Evolutionary conservation across 2,888 invertebrate genomes (phyloP).

Genomic region (Ypsolopha scabrella): DNA sequence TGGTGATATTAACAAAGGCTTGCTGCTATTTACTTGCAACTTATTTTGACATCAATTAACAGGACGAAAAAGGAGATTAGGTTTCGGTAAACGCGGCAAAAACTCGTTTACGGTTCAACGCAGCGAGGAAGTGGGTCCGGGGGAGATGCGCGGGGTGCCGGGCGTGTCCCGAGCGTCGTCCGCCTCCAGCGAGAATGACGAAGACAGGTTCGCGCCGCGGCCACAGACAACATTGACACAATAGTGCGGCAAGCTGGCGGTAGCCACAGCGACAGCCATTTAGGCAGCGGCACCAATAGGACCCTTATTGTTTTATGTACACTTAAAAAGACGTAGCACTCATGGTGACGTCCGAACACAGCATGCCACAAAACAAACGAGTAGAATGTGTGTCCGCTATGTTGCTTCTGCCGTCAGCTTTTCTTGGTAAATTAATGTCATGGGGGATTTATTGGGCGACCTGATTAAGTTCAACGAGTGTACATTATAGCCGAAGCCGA

Average conservation of each 20-base stretch:
- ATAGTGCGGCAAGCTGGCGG: constrained; percentile 50
- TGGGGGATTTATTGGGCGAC: no score
- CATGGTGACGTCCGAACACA: constrained; percentile 8
- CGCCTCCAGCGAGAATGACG: constrained; percentile 94
- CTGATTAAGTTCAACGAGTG: background rate
- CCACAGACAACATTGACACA: constrained; percentile 50
- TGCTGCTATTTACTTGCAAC: constrained; percentile 7
- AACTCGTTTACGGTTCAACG: constrained; percentile 98
- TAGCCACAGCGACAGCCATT: background rate
- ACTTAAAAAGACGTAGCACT: no score
- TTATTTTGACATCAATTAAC: constrained; percentile 36
- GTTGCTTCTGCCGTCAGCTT: constrained; percentile 48
- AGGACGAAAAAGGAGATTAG: constrained; percentile 95
- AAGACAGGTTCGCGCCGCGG: constrained; percentile 78
- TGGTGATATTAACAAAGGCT: background rate
- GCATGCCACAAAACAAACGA: constrained; percentile 23
- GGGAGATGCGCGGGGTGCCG: constrained; percentile 77
- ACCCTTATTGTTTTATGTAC: background rate
- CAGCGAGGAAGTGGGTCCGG: constrained; percentile 96
- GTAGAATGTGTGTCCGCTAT: constrained; percentile 37
- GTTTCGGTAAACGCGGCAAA: constrained; percentile 95
- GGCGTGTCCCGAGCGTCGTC: constrained; percentile 85
- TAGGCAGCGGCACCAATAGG: constrained; percentile 1
- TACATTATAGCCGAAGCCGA: background rate
- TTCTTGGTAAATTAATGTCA: constrained; percentile 20